phyloP scores from a whole-genome alignment of 2,888 invertebrate genomes.

The Ligdia adustata region DNA sequence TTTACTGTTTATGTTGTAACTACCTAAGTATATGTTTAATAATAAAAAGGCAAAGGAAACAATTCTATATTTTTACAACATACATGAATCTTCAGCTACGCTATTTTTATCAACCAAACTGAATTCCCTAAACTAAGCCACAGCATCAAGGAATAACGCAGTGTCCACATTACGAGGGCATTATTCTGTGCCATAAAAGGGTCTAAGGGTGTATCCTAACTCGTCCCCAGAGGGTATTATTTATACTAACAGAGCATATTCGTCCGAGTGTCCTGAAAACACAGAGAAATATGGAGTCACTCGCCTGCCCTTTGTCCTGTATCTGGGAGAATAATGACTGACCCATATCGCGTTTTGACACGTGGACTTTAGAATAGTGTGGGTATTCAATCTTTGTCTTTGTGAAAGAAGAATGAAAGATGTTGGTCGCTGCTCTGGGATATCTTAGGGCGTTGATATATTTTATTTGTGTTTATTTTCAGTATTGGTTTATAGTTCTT shows the following conservation, averaged over 20 bases:
- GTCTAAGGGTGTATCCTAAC: conserved; percentile 57
- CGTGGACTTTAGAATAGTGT: conserved; percentile 33
- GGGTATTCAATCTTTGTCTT: not conserved
- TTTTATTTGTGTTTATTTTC: too few species aligned
- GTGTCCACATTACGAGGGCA: conserved; percentile 47
- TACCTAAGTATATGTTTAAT: too few species aligned
- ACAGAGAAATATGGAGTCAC: conserved; percentile 49
- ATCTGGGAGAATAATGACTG: conserved; percentile 52
- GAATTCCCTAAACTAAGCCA: conserved; percentile 22
- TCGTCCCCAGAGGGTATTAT: conserved; percentile 62
- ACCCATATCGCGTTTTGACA: conserved; percentile 49
- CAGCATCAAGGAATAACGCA: conserved; percentile 39
- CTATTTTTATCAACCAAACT: too few species aligned
- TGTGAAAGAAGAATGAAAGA: not conserved
- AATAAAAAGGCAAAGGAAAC: too few species aligned
- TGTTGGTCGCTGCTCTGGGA: too few species aligned
- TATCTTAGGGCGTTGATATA: too few species aligned
- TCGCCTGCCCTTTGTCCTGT: conserved; percentile 39
- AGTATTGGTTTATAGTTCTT: too few species aligned
- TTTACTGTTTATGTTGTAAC: too few species aligned
- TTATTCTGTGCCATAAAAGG: conserved; percentile 62
- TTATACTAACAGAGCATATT: conserved; percentile 52
- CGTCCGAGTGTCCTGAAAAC: conserved; percentile 49
- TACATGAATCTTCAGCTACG: too few species aligned
- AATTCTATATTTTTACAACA: too few species aligned